Evolutionary conservation across 1,140 invertebrate species (phyloP).

Genomic region (Drosophila biarmipes): DNA sequence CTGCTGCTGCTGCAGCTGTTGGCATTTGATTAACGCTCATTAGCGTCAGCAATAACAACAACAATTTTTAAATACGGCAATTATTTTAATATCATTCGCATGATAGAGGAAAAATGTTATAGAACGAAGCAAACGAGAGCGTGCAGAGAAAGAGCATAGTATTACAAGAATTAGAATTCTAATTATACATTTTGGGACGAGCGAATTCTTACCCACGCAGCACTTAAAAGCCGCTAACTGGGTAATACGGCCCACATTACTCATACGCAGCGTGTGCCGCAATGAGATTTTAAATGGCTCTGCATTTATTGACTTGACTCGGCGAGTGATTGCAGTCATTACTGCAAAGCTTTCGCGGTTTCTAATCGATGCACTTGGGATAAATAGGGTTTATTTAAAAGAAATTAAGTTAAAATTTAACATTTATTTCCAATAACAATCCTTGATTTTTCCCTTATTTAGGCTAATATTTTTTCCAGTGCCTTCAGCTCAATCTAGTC

Average conservation of each 20-base stretch:
- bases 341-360: not conserved
- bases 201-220: conserved; percentile 43
- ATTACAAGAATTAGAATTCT: conserved; percentile 51
- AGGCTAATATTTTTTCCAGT: not conserved
- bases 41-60: conserved; percentile 47
- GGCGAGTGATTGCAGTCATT: conserved; percentile 16
- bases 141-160: not conserved
- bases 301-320: conserved; percentile 29
- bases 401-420: too few relatives aligned
- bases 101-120: conserved; percentile 22
- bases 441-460: too few relatives aligned
- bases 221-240: conserved; percentile 41
- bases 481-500: conserved; percentile 7
- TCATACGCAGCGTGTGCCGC: conserved; percentile 63
- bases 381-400: too few relatives aligned
- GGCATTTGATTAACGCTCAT: conserved; percentile 68
- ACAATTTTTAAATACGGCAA: conserved; percentile 48
- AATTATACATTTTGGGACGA: conserved; percentile 59
- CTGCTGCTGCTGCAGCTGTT: conserved; percentile 46
- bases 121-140: conserved; percentile 4
- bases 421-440: too few relatives aligned
- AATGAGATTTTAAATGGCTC: conserved; percentile 1
- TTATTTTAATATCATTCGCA: conserved; percentile 55
- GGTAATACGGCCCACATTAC: conserved; percentile 41
- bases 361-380: not conserved